Conservation (phyloP, 2,888 invertebrate species). For the Polyommatus iphigenia region DNA sequence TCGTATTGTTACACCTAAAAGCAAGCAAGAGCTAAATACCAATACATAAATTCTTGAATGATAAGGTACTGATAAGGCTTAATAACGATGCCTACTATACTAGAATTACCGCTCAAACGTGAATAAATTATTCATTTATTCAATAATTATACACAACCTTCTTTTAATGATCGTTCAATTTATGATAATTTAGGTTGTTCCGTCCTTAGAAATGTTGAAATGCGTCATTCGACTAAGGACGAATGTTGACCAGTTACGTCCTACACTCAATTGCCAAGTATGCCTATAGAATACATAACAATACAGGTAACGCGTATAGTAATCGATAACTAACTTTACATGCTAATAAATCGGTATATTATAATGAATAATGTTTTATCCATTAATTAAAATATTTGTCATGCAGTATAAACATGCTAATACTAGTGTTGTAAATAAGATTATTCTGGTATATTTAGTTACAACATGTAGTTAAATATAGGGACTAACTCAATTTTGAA, state of each 20-base stretch:
- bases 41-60: background rate
- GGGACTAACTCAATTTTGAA: background rate
- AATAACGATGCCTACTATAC: background rate
- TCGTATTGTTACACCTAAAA: background rate
- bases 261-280: background rate
- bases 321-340: too few species aligned
- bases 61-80: background rate
- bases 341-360: background rate
- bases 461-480: too few species aligned
- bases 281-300: background rate
- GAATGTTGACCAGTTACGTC: background rate
- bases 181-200: background rate
- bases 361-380: background rate
- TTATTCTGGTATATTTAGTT: background rate
- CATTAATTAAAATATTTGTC: background rate
- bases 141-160: background rate
- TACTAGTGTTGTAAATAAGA: background rate
- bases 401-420: background rate
- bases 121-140: background rate
- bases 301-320: background rate
- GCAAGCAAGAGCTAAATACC: background rate
- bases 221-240: background rate
- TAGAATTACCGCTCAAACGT: background rate
- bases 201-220: constrained; percentile 10
- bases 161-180: background rate